Percentiles rank a stretch among this genome's conserved stretches.
phyloP scores from a whole-genome alignment of 2,113 vertebrate species.

The Microcebus lehilahytsara region DNA sequence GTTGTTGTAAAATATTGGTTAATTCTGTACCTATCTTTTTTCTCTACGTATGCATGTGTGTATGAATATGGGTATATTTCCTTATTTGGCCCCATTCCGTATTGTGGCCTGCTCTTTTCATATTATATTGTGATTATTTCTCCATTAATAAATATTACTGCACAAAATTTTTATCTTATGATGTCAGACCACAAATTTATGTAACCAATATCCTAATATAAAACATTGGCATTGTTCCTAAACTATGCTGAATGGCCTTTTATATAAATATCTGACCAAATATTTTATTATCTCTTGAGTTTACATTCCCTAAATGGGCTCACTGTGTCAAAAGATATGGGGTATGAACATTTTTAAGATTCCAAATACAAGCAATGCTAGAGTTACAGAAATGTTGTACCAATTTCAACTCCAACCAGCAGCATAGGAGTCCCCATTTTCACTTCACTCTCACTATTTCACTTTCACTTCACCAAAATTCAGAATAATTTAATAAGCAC shows the following conservation, averaged over 20 bases:
- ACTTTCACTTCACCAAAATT: background rate
- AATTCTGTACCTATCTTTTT: background rate
- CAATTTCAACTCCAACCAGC: background rate
- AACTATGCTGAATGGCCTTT: background rate
- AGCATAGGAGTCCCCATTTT: background rate
- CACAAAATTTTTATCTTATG: background rate
- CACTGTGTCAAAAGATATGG: background rate
- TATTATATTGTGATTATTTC: background rate
- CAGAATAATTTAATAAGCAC: background rate
- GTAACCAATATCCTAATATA: background rate
- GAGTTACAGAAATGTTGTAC: background rate
- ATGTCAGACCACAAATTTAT: background rate
- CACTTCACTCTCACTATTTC: background rate
- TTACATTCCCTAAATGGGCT: background rate
- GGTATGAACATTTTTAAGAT: background rate
- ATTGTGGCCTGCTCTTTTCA: background rate
- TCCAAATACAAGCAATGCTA: background rate
- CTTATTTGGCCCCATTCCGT: background rate
- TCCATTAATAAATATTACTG: background rate
- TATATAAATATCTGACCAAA: background rate
- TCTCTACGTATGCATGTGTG: background rate
- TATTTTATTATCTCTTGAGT: slow-evolving; percentile 29
- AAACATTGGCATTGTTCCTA: background rate
- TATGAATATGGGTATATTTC: too few species aligned
- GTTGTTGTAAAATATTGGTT: background rate